Evolutionary conservation across 2,888 invertebrate genomes (phyloP), one percentile per base, ranked within the genome.

Genomic region (Nomada flava): DNA sequence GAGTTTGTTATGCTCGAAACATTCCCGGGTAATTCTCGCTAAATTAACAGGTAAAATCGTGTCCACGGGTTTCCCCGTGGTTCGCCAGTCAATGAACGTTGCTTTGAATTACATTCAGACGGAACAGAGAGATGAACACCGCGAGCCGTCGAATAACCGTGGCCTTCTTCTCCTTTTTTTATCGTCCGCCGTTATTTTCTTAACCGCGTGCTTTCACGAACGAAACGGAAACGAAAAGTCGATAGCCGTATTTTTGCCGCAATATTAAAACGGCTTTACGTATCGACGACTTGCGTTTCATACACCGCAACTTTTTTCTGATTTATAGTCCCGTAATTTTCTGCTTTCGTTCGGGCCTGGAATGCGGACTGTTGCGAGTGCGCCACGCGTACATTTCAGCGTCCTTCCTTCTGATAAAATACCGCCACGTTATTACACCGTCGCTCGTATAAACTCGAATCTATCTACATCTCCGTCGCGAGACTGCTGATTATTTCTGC

Each of bases 301-400:
- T 71, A 18, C 13, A 71, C 26, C 26, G 47, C 44, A 47, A 70
- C 26, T 59, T 69, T 69, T 52, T 60, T 42, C 42, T 36, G 53
- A 76, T 76, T 63, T 70, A 77, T 64, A 62, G 62, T 65, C 50
- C 47, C 26, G 62, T 57, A 69, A 65, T 72, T 70, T 36, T 55
- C 53, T 26, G 55, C 23, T 52, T 20, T 50, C 68, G 50, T 52
- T 63, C 42, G 36, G 29, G 10, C 20, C 62, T 23, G 36, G n/a
- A 70, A 55, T 71, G 62, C 29, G 67, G n/a, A 11, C 23, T 36
- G 74, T 67, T 36, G 36, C 36, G 57, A 47, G 13, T 44, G 23
- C 20, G 23, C n/a, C 57, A 26, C 15, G 15, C 15, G 15, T n/a
- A 69, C 59, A 52, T 75, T 52, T 52, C 50, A 60, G 15, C 42